Conservation (phyloP, 2,113 vertebrate genomes). For the Psammodynastes pulverulentus region DNA sequence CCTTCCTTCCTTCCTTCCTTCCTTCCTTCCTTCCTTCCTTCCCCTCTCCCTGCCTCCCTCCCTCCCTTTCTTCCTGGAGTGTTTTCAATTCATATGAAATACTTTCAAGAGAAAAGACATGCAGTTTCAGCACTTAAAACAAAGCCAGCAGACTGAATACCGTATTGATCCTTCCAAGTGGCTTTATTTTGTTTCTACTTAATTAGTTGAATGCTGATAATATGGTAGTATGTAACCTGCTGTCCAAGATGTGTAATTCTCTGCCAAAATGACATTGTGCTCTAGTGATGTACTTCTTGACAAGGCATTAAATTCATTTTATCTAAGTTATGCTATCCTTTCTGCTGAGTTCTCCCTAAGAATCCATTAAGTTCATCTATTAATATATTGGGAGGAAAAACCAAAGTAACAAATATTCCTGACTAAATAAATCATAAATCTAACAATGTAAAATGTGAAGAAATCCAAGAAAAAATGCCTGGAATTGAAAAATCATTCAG, state of each 20-base stretch:
- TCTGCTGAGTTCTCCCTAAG: slow-evolving; percentile 38
- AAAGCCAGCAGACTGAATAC: neutral
- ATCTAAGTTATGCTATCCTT: slow-evolving; percentile 49
- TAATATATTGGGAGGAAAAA: slow-evolving; percentile 56
- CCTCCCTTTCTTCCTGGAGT: neutral
- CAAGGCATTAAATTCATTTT: slow-evolving; percentile 62
- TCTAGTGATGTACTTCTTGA: slow-evolving; percentile 50
- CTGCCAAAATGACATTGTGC: neutral
- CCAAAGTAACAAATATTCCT: neutral
- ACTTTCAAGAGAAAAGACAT: neutral
- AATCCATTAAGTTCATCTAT: slow-evolving; percentile 49
- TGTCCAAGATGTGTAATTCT: slow-evolving; percentile 34
- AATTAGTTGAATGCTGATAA: slow-evolving; percentile 66
- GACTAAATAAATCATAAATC: neutral
- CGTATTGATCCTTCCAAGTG: slow-evolving; percentile 59
- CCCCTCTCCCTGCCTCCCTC: neutral
- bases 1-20: neutral
- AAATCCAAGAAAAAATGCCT: slow-evolving; percentile 34
- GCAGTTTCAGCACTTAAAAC: neutral
- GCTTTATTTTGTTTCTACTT: slow-evolving; percentile 63
- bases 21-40: too few relatives aligned
- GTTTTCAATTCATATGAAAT: neutral
- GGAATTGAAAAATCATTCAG: neutral
- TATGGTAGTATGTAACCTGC: slow-evolving; percentile 23
- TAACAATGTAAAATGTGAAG: slow-evolving; percentile 5